Evolutionary conservation across 1,140 invertebrate species (phyloP).

Genomic region (Homarus americanus): DNA sequence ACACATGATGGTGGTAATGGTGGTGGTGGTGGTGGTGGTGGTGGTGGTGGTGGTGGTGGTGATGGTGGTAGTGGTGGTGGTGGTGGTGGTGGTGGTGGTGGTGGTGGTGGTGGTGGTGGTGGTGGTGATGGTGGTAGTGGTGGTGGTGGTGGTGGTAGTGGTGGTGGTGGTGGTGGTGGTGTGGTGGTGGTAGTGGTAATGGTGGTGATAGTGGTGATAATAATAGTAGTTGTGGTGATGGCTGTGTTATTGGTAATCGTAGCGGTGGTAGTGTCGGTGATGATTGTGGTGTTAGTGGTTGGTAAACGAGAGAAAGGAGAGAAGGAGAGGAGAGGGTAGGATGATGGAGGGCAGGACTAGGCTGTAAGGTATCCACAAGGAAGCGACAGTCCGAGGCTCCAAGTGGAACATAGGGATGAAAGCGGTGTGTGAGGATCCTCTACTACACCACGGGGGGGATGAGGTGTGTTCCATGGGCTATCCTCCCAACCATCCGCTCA

Average conservation of each 20-base stretch:
- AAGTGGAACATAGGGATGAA: slow-evolving; percentile 36
- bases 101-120: neutral
- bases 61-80: neutral
- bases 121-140: neutral
- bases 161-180: neutral
- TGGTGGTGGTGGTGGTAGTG: neutral
- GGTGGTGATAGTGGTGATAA: neutral
- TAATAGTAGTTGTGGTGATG: too few species aligned
- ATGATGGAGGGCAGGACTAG: neutral
- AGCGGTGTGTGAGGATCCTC: neutral
- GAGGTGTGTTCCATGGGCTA: too few species aligned
- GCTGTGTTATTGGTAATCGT: neutral
- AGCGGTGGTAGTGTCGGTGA: neutral
- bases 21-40: neutral
- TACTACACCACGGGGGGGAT: neutral
- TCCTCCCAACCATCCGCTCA: too few species aligned
- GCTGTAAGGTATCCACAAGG: slow-evolving; percentile 36
- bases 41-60: neutral
- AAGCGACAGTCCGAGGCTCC: neutral
- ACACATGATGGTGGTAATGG: neutral
- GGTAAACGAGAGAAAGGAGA: neutral
- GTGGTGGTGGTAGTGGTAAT: neutral
- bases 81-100: neutral
- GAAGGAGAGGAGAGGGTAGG: neutral
- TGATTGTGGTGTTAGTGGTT: neutral